Conservation (phyloP, 2,113 vertebrate genomes). For the Lepus europaeus region DNA sequence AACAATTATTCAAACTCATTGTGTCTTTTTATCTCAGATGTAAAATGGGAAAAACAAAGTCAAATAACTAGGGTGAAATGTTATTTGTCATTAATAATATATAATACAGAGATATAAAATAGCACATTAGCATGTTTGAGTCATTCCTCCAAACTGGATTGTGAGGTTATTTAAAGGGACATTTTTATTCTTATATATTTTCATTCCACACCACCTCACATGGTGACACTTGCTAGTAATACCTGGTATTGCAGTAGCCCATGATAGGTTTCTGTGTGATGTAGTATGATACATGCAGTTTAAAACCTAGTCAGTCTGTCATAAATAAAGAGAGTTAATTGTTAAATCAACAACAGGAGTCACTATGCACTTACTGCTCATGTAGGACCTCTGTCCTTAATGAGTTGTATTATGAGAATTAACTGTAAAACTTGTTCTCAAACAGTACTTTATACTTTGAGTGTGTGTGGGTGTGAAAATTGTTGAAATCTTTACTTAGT, state of each 20-base stretch:
- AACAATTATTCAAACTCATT: background rate
- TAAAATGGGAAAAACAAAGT: background rate
- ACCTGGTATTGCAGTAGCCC: background rate
- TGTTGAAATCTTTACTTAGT: too few species aligned
- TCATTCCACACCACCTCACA: background rate
- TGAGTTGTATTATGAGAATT: too few species aligned
- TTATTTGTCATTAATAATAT: background rate
- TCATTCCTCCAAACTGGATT: background rate
- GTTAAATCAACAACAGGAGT: too few species aligned
- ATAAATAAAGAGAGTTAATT: too few species aligned
- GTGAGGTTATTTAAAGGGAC: background rate
- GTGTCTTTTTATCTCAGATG: background rate
- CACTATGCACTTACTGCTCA: too few species aligned
- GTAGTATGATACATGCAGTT: background rate
- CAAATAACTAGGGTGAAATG: background rate
- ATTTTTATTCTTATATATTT: background rate
- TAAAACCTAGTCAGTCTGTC: background rate
- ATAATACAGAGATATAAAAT: background rate
- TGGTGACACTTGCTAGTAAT: background rate
- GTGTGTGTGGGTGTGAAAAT: too few species aligned
- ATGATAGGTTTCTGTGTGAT: background rate
- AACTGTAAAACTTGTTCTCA: too few species aligned
- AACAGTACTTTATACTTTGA: too few species aligned
- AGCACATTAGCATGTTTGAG: background rate
- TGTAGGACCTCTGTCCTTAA: too few species aligned